Evolutionary conservation across 1,140 invertebrate genomes (phyloP), one percentile per base, ranked within the genome.

Genomic region (Pseudomyrmex pallidus): DNA sequence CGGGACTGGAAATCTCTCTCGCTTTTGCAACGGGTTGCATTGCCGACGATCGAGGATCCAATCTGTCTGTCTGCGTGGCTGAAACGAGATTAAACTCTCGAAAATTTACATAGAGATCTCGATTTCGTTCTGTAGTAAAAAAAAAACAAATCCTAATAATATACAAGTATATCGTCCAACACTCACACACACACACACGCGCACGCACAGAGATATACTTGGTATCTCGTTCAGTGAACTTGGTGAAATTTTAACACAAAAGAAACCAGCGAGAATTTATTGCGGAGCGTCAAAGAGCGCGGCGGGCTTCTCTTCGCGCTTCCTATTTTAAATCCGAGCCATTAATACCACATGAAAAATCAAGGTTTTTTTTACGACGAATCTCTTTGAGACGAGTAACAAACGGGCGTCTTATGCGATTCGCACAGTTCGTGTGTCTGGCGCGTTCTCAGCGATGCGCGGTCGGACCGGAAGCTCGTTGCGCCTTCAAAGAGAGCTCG

Each of bases 401-500:
- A n/a, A 74, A 77, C 17, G 50, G 50, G 13, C 50, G 35, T 78
- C 66, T 67, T 68, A 12, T 56, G 17, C 9, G 74, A 66, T 56
- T 35, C 52, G 22, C 46, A 15, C 46, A 15, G n/a, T 7, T 7
- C 9, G 46, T 25, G n/a, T 12, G 44, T 78, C 54, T 78, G 76
- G 20, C 12, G 20, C 12, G 46, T 20, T 80, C 44, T 48, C 35
- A 62, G 66, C 44, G 48, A 70, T 35, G 35, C 35, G 35, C 20
- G 10, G 20, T 52, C 20, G 20, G 66, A 70, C 54, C 64, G 76
- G 64, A 78, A 78, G 44, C 76, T 12, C 62, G 20, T 59, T 61
- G 54, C 76, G 35, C 68, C 66, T 72, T 80, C 76, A 72, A 80
- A 80, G 66, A 44, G 54, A 72, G n/a, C n/a, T 68, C 25, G 50